Conservation (phyloP, 2,888 invertebrate species). For the Stictocephala bisonia region DNA sequence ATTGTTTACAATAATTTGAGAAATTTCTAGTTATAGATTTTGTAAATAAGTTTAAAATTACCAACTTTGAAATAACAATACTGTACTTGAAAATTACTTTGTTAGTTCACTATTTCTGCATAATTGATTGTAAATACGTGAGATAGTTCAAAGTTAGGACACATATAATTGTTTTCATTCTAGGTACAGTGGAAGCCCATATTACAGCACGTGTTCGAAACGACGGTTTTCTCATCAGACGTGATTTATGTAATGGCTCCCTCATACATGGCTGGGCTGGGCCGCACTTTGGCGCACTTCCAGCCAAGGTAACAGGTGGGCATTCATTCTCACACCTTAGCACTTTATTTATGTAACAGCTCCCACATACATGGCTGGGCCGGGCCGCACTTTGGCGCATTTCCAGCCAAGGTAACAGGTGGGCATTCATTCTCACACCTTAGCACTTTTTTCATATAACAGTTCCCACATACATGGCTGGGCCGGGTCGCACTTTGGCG, state of each 20-base stretch:
- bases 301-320: constrained; percentile 62
- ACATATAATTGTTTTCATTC: too few relatives aligned
- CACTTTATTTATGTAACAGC: too few relatives aligned
- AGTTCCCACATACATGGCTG: constrained; percentile 63
- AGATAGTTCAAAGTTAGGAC: too few relatives aligned
- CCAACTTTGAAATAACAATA: too few relatives aligned
- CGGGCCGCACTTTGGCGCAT: constrained; percentile 63
- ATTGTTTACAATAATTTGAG: too few relatives aligned
- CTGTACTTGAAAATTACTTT: background rate
- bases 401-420: constrained; percentile 63
- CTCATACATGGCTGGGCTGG: constrained; percentile 63
- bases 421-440: constrained; percentile 15
- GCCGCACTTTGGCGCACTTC: constrained; percentile 63
- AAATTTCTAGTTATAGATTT: too few relatives aligned
- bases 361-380: too few relatives aligned
- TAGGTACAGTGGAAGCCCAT: constrained; percentile 59
- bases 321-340: constrained; percentile 13
- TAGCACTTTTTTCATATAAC: too few relatives aligned
- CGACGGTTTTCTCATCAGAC: constrained; percentile 57
- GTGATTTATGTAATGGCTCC: constrained; percentile 64
- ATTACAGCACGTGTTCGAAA: constrained; percentile 58
- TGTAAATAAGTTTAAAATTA: too few relatives aligned
- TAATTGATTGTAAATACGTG: too few relatives aligned
- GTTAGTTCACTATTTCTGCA: background rate
- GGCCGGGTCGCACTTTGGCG: constrained; percentile 63